These are phyloP conservation scores for Aplysina aerophoba DNA, from an alignment of 37 sponge, comb jelly and placozoan genomes.

Conservation along the genomic window DNA sequence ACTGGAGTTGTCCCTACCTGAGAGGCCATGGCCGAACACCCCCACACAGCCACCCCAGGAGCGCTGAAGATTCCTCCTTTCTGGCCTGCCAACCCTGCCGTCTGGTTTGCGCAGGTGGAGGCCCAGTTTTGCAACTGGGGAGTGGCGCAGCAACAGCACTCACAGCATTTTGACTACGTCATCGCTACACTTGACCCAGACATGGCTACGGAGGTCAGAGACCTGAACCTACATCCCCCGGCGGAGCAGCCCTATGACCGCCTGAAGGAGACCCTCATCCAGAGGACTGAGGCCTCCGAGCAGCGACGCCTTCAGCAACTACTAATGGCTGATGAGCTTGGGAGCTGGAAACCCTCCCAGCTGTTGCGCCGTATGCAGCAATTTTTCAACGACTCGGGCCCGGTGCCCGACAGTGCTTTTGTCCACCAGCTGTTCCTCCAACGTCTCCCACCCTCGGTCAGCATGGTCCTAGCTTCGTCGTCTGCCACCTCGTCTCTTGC, in stretches of 20 bases:
- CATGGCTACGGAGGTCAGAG: slow-evolving; percentile 57
- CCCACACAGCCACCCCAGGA: too few relatives aligned
- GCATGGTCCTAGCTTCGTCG: slow-evolving; percentile 54
- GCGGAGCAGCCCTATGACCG: slow-evolving; percentile 10
- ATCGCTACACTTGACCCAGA: slow-evolving; percentile 52
- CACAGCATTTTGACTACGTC: slow-evolving; percentile 55
- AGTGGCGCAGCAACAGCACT: slow-evolving; percentile 41
- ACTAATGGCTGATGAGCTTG: slow-evolving; percentile 35
- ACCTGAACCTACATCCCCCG: slow-evolving; percentile 46
- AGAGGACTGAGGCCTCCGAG: slow-evolving; percentile 42
- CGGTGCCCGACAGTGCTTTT: not conserved
- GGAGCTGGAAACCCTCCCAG: slow-evolving; percentile 41
- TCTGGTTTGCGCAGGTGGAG: slow-evolving; percentile 77
- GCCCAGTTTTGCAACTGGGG: slow-evolving; percentile 61
- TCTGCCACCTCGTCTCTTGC: not conserved
- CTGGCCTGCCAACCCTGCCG: slow-evolving; percentile 65
- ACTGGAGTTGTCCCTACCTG: too few relatives aligned
- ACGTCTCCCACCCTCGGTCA: slow-evolving; percentile 42
- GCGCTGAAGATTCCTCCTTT: slow-evolving; percentile 64
- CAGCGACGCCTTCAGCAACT: slow-evolving; percentile 33
- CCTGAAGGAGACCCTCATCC: slow-evolving; percentile 20
- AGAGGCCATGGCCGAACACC: too few relatives aligned
- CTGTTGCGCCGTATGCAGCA: slow-evolving; percentile 42
- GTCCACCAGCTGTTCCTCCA: slow-evolving; percentile 45
- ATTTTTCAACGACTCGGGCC: slow-evolving; percentile 16